A percentile compares a stretch with the other conserved stretches of the same genome.
Evolutionary conservation across 2,888 invertebrate genomes (phyloP).

Genomic region (Leptopilina drosophilae): DNA sequence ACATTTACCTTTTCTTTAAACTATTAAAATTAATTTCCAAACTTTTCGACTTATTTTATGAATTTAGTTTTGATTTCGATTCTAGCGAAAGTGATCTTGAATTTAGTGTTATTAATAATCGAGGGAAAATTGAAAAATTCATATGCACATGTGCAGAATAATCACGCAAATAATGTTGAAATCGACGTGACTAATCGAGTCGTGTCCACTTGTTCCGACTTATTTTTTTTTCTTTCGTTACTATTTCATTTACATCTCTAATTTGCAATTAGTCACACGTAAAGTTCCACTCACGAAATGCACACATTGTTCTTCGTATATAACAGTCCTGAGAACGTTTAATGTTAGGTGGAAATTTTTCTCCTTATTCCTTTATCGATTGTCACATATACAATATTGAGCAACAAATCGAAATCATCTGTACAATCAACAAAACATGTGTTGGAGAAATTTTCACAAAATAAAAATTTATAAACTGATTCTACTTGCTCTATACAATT

Average conservation of each 20-base stretch:
- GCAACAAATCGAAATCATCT: no score
- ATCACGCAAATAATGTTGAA: not conserved
- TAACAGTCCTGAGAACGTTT: not conserved
- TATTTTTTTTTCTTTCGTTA: slow-evolving; percentile 9
- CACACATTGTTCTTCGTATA: slow-evolving; percentile 14
- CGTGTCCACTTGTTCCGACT: slow-evolving; percentile 31
- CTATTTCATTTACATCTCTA: slow-evolving; percentile 38
- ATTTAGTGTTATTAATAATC: not conserved
- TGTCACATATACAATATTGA: not conserved
- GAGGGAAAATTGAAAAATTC: no score
- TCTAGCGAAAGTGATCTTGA: no score
- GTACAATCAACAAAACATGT: no score
- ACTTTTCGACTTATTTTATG: no score
- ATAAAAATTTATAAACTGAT: no score
- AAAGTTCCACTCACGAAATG: slow-evolving; percentile 34
- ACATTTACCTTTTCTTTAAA: no score
- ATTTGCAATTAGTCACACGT: slow-evolving; percentile 37
- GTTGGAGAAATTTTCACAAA: no score
- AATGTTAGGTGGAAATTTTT: no score
- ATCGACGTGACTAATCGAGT: slow-evolving; percentile 46
- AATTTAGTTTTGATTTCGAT: no score
- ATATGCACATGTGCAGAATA: slow-evolving; percentile 40
- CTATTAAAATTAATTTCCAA: no score
- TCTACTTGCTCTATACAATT: no score
- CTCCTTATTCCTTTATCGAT: not conserved